Conservation (phyloP, 2,888 invertebrate genomes). For the Didymodactylos carnosus region DNA sequence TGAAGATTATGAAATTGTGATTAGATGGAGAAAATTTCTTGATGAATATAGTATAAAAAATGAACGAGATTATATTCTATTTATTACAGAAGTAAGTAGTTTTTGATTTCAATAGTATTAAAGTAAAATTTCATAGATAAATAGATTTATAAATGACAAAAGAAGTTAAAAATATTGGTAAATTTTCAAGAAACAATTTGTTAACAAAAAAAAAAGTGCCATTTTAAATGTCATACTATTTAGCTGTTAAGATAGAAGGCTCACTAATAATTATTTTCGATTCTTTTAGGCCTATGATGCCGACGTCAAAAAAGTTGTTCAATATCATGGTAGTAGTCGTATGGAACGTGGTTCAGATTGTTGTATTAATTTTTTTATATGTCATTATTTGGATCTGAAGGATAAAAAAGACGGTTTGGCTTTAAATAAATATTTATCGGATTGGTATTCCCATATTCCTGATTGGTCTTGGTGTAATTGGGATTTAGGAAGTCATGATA, state of each 20-base stretch:
- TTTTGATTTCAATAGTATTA: too few species aligned
- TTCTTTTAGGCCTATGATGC: background rate
- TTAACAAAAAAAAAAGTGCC: too few species aligned
- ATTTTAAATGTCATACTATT: too few species aligned
- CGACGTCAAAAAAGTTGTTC: background rate
- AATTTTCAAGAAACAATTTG: too few species aligned
- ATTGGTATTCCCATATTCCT: background rate
- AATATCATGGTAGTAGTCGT: background rate
- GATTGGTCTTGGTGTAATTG: background rate
- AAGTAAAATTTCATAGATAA: too few species aligned
- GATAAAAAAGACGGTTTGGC: background rate
- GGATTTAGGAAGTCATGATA: constrained; percentile 8
- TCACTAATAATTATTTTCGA: background rate
- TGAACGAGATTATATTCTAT: background rate
- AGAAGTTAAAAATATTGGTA: too few species aligned
- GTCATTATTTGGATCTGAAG: background rate
- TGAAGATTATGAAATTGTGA: constrained; percentile 42
- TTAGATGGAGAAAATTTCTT: constrained; percentile 46
- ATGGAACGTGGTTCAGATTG: background rate
- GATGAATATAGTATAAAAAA: constrained; percentile 19
- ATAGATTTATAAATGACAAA: too few species aligned
- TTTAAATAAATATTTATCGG: background rate
- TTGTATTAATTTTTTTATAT: background rate
- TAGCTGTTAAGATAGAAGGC: too few species aligned
- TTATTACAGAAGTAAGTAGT: constrained; percentile 11